Evolutionary conservation across 2,797 vertebrate species (phyloP).

Genomic region (Melanitta fusca): DNA sequence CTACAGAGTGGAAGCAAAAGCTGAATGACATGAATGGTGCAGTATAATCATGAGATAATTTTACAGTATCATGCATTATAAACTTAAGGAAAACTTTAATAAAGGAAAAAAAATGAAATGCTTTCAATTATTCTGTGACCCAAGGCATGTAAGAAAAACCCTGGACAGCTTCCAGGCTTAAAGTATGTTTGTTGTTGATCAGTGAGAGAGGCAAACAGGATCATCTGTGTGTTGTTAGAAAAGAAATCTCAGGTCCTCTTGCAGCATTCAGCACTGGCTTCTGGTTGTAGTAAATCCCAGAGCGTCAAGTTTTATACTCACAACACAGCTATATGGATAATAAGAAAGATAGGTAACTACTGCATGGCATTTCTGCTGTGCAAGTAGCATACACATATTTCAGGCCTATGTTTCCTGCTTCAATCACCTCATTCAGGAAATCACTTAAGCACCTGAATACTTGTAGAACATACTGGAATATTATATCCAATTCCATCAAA

Average conservation of each 20-base stretch:
- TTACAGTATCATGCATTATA: not conserved
- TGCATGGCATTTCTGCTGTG: not conserved
- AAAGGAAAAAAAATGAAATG: not conserved
- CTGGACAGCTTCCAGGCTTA: not conserved
- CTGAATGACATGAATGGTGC: not conserved
- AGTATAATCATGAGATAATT: not conserved
- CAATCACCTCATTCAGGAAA: not conserved
- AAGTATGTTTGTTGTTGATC: not conserved
- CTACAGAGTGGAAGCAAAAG: not conserved
- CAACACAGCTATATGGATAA: fast-evolving
- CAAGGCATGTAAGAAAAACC: not conserved
- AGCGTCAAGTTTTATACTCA: not conserved
- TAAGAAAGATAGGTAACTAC: not conserved
- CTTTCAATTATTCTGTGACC: not conserved
- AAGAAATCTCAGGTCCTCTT: not conserved
- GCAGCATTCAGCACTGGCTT: not conserved
- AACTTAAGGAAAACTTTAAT: not conserved
- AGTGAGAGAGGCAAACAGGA: fast-evolving
- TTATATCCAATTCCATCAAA: not conserved
- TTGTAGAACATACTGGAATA: not conserved
- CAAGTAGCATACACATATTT: not conserved
- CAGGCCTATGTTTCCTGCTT: not conserved
- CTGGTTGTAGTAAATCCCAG: not conserved
- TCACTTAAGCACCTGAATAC: not conserved
- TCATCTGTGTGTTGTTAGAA: not conserved